Conservation (phyloP, 2,797 vertebrate genomes). For the Sebastes umbrosus region DNA sequence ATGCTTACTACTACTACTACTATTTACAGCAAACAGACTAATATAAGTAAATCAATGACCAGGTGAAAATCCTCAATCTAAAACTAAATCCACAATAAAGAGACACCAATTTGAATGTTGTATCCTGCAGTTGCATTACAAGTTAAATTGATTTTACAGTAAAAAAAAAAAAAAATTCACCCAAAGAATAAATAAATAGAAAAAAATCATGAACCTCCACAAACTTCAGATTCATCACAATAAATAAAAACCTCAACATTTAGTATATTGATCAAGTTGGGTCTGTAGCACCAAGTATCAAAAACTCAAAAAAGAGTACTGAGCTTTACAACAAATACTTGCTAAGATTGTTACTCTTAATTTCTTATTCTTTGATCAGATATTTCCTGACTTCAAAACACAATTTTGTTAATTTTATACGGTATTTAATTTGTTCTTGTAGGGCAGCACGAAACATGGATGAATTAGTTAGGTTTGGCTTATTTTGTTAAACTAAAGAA, state of each 20-base stretch:
- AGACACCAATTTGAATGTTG: neutral
- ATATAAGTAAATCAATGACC: neutral
- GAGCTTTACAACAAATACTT: neutral
- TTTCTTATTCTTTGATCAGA: neutral
- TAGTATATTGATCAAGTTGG: neutral
- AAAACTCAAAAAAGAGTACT: neutral
- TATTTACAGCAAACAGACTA: neutral
- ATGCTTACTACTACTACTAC: no score
- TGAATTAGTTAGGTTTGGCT: neutral
- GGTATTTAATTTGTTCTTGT: neutral
- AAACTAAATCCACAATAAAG: neutral
- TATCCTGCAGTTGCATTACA: neutral
- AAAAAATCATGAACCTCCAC: conserved; percentile 1
- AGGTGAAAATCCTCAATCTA: neutral
- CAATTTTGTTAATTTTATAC: neutral
- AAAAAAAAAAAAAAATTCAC: neutral
- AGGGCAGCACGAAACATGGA: neutral
- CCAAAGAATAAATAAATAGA: neutral
- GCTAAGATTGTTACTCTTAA: neutral
- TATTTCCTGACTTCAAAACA: neutral
- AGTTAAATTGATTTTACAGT: neutral
- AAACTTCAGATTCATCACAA: conserved; percentile 24
- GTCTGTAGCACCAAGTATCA: neutral
- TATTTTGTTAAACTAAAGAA: neutral
- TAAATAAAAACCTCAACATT: conserved; percentile 15